These are phyloP conservation scores for Tetragonisca angustula DNA, from an alignment of 2,888 invertebrate species.

Conservation along the genomic window DNA sequence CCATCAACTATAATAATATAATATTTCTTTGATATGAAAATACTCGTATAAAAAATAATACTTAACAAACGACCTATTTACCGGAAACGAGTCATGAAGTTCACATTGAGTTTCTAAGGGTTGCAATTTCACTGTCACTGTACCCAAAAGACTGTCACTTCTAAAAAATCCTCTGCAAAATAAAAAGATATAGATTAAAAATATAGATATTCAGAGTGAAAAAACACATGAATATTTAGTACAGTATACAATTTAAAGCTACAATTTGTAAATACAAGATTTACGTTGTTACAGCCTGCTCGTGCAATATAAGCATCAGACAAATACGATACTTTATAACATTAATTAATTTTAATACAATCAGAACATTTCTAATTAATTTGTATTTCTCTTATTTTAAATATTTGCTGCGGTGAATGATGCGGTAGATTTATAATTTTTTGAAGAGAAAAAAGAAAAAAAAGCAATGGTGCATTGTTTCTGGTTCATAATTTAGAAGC, in stretches of 20 bases:
- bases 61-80: conserved; percentile 85
- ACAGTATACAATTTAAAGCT: not conserved
- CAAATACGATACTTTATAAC: not conserved
- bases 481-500: conserved; percentile 30
- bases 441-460: not conserved
- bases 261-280: conserved; percentile 16
- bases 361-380: not conserved
- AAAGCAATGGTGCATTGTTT: conserved; percentile 16
- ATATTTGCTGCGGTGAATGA: not conserved
- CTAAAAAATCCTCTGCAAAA: conserved; percentile 94
- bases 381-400: not conserved
- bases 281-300: conserved; percentile 76
- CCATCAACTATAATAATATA: conserved; percentile 89
- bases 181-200: conserved; percentile 18
- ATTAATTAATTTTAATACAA: not conserved
- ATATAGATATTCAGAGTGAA: not conserved
- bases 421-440: not conserved
- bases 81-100: conserved; percentile 96
- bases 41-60: not conserved
- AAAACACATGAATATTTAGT: not conserved
- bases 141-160: conserved; percentile 93
- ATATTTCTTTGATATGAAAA: conserved; percentile 6
- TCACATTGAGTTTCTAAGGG: conserved; percentile 95
- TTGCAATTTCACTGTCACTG: conserved; percentile 92
- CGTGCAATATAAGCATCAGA: conserved; percentile 60